Evolutionary conservation across 2,888 invertebrate genomes (phyloP).

Genomic region (Tridacna crocea): DNA sequence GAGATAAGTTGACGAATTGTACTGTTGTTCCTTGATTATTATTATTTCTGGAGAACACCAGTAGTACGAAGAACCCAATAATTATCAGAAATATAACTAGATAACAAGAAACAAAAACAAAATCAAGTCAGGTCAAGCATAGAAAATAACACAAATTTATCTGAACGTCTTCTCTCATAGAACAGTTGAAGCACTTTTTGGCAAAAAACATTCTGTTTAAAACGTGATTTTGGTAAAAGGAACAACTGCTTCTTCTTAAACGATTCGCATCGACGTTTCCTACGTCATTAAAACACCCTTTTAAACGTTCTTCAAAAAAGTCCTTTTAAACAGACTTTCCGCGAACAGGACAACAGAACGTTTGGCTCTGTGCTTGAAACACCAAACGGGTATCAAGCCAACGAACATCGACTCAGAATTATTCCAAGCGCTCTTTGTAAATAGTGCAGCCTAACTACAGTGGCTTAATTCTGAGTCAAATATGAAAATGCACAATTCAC

Average conservation of each 20-base stretch:
- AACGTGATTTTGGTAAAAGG: neutral
- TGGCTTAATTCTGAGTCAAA: too few species aligned
- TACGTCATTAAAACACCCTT: too few species aligned
- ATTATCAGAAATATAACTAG: slow-evolving; percentile 2
- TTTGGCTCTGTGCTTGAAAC: too few species aligned
- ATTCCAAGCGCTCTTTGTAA: too few species aligned
- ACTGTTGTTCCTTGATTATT: slow-evolving; percentile 15
- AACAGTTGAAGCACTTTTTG: neutral
- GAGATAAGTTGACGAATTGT: neutral
- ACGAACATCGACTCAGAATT: too few species aligned
- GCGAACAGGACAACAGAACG: too few species aligned
- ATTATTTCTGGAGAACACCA: neutral
- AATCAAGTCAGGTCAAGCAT: neutral
- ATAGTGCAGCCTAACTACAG: too few species aligned
- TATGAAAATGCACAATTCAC: too few species aligned
- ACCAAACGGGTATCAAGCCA: too few species aligned
- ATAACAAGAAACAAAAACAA: neutral
- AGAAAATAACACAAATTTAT: neutral
- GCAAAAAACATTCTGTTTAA: neutral
- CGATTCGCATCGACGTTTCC: neutral
- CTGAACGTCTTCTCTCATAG: neutral
- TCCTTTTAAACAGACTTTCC: too few species aligned
- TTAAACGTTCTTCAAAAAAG: too few species aligned
- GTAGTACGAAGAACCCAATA: slow-evolving; percentile 3
- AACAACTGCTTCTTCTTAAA: neutral